A percentile compares a stretch with the other conserved stretches of the same genome.
Conservation (phyloP, 2,797 vertebrate species). For the Spatula clypeata region DNA sequence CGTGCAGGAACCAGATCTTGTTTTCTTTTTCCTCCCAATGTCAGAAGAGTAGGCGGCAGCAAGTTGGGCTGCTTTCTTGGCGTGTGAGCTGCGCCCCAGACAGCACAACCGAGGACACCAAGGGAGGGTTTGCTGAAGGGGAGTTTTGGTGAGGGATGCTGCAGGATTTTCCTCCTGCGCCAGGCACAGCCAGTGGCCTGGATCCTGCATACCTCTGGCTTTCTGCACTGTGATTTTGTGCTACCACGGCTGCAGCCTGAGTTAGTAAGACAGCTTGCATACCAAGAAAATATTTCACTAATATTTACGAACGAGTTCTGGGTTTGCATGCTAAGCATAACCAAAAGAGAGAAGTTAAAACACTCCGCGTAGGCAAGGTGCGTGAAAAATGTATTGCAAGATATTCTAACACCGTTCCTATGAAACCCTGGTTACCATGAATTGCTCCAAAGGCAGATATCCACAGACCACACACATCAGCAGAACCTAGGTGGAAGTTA, state of each 20-base stretch:
- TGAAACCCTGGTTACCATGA: neutral
- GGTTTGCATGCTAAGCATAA: neutral
- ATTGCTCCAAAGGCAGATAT: neutral
- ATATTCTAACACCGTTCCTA: neutral
- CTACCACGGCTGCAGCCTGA: neutral
- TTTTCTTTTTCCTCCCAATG: neutral
- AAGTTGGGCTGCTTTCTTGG: constrained; percentile 1
- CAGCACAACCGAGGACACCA: neutral
- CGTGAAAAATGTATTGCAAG: neutral
- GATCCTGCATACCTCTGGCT: neutral
- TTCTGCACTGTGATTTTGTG: neutral
- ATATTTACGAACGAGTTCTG: neutral
- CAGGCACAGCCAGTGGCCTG: neutral
- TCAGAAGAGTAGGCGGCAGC: neutral
- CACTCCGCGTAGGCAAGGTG: neutral
- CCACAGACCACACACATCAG: neutral
- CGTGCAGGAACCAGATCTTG: neutral
- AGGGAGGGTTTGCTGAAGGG: neutral
- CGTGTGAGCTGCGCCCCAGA: neutral
- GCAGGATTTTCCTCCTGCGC: neutral
- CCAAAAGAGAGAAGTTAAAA: neutral
- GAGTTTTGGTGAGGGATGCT: neutral
- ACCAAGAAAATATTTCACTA: constrained; percentile 15
- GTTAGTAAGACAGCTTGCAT: neutral
- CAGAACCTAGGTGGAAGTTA: neutral